Base-by-base conservation (phyloP, 2,888 invertebrate species). In the Camptogramma bilineatum region DNA sequence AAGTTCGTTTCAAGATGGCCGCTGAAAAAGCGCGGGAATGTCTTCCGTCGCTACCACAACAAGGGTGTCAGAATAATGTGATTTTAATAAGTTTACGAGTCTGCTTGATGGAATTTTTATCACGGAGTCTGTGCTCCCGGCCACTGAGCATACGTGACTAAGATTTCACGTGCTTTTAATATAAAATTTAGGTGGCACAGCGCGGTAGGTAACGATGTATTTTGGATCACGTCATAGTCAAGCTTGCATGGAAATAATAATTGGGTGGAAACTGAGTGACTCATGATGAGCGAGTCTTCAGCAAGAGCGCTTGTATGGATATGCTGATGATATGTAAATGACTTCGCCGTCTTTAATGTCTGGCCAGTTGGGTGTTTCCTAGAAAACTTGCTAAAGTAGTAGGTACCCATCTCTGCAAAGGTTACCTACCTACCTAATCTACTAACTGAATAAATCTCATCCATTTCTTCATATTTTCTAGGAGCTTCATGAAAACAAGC, bases 131-230 rank as follows among this genome's bases (percentile, higher is more conserved):
- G 83, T 78, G 84, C 79, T 79, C 88, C 80, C 86, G 85, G 80
- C 86, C 85, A 84, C 77, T 79, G 86, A 82, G 79, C 80, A 81
- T 84, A 82, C 86, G 90, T 90, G 89, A 91, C 91, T 90, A 90
- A 88, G 81, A 77, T 70, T 83, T 84, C 86, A 85, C 86, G 82
- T 87, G 86, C 73, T 84, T 83, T 84, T 85, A 79, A 85, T 81
- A 85, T 85, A 88, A 89, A 88, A 87, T 90, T 89, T 86, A 85
- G 85, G 80, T 85, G 83, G 85, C 83, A 81, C 79, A 83, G 79
- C 75, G 77, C 76, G 78, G 76, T 80, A 72, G 78, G 77, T 77
- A 69, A 77, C 81, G 81, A 80, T 85, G 87, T 90, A 90, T 90
- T 90, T 90, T 81, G 78, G 87, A 88, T 75, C 81, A 77, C 79